Percentiles rank a stretch among this genome's conserved stretches.
Conservation (phyloP, 2,113 vertebrate genomes). For the Anhinga rufa region DNA sequence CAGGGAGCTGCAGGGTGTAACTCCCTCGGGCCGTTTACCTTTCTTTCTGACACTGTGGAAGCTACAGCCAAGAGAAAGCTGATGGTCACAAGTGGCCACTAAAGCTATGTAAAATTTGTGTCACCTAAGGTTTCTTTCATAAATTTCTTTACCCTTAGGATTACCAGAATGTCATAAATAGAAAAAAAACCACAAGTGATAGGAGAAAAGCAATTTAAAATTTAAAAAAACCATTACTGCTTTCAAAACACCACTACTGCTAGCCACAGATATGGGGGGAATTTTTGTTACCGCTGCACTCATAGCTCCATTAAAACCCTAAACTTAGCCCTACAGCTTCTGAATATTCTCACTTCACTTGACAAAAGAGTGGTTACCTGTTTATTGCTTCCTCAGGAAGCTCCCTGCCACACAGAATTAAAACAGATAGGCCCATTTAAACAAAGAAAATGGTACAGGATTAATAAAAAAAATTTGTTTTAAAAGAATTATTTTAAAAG, state of each 20-base stretch:
- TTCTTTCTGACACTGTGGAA: not conserved
- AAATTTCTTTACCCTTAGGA: not conserved
- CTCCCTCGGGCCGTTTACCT: not conserved
- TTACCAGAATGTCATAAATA: not conserved
- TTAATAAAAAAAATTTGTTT: not conserved
- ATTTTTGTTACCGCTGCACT: not conserved
- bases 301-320: not conserved
- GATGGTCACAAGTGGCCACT: not conserved
- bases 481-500: not conserved
- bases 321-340: not conserved
- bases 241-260: not conserved
- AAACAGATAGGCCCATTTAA: not conserved
- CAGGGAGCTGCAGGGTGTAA: not conserved
- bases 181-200: not conserved
- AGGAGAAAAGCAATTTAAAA: not conserved
- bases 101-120: not conserved
- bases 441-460: not conserved
- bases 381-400: not conserved
- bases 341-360: not conserved
- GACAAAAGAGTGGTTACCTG: not conserved
- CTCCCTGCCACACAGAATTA: not conserved
- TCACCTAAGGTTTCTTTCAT: not conserved
- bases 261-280: not conserved
- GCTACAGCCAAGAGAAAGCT: not conserved
- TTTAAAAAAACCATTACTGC: not conserved